phyloP scores from a whole-genome alignment of 2,797 vertebrate species.

The Natrix natrix region DNA sequence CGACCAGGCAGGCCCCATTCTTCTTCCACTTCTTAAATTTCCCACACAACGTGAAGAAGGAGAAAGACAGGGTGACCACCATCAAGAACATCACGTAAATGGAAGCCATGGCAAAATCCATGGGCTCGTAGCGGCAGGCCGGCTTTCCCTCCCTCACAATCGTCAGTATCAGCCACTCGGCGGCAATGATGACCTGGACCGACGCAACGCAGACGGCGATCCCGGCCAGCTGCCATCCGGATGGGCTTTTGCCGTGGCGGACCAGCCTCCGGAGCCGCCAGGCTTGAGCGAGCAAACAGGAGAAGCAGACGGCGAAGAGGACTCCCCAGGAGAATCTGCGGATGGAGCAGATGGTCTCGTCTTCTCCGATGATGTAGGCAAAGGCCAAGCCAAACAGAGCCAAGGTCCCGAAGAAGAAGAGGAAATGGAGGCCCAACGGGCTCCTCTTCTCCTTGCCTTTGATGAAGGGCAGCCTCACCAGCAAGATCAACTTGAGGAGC shows the following conservation, averaged over 20 bases:
- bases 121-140: slow-evolving; percentile 87
- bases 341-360: slow-evolving; percentile 84
- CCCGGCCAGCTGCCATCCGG: slow-evolving; percentile 84
- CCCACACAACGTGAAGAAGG: slow-evolving; percentile 86
- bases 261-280: slow-evolving; percentile 85
- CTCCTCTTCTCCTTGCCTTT: slow-evolving; percentile 90
- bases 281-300: slow-evolving; percentile 89
- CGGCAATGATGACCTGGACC: slow-evolving; percentile 93
- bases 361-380: slow-evolving; percentile 88
- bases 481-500: slow-evolving; percentile 83
- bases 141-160: slow-evolving; percentile 84
- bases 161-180: slow-evolving; percentile 93
- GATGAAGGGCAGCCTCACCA: slow-evolving; percentile 87
- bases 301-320: slow-evolving; percentile 90
- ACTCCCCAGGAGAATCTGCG: slow-evolving; percentile 91
- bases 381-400: slow-evolving; percentile 92
- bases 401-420: slow-evolving; percentile 87
- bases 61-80: slow-evolving; percentile 77
- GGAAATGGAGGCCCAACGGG: slow-evolving; percentile 84
- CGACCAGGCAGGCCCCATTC: slow-evolving; percentile 84
- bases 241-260: slow-evolving; percentile 82
- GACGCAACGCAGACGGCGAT: slow-evolving; percentile 83
- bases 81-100: slow-evolving; percentile 89
- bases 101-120: slow-evolving; percentile 91
- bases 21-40: slow-evolving; percentile 91